Conservation (phyloP, 2,797 vertebrate species). For the Clarias pachynema region DNA sequence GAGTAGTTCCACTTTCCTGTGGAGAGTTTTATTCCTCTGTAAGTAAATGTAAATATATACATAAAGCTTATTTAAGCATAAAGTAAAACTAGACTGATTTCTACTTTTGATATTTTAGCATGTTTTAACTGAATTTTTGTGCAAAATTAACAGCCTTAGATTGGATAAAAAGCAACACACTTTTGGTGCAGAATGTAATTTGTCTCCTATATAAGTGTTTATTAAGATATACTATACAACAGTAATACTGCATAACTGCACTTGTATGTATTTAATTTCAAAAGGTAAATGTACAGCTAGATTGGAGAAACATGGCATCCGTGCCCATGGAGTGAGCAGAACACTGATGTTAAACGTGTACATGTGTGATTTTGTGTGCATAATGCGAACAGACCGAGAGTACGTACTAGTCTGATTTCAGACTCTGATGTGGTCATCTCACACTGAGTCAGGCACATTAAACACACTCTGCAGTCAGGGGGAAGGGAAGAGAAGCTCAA, state of each 20-base stretch:
- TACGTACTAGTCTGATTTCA: neutral
- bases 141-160: no score
- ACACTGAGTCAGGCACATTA: conserved; percentile 44
- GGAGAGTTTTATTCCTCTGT: no score
- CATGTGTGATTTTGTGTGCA: neutral
- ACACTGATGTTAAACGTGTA: neutral
- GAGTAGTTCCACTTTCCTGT: no score
- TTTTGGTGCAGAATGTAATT: neutral
- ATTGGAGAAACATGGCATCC: neutral
- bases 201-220: neutral
- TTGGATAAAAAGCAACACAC: neutral
- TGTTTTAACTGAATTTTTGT: neutral
- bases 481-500: conserved; percentile 30
- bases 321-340: neutral
- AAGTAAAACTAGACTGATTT: neutral
- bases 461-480: conserved; percentile 21
- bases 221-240: neutral
- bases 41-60: no score
- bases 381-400: conserved; percentile 1
- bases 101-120: neutral
- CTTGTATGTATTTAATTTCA: neutral
- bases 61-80: no score
- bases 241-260: no score
- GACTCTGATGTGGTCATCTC: conserved; percentile 49
- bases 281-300: neutral